Conservation (phyloP, 2,888 invertebrate genomes). For the Torymus texanus region DNA sequence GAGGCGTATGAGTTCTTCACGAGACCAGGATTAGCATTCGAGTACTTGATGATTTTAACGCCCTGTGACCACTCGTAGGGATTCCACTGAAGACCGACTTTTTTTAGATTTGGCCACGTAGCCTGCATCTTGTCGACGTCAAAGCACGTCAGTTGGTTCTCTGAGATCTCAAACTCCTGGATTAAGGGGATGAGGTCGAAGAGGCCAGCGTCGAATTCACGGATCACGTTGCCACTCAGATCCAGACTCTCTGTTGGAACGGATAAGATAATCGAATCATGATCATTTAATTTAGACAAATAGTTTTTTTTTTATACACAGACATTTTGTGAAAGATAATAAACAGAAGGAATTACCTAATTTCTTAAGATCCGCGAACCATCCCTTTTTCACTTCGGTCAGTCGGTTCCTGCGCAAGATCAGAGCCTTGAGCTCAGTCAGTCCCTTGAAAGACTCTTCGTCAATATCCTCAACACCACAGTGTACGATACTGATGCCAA, state of each 20-base stretch:
- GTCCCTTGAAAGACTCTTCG: conserved; percentile 52
- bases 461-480: conserved; percentile 52
- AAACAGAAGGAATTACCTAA: conserved; percentile 37
- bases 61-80: conserved; percentile 51
- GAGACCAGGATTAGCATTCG: conserved; percentile 36
- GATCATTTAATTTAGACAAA: neutral
- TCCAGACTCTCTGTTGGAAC: conserved; percentile 50
- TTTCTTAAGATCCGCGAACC: conserved; percentile 56
- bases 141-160: conserved; percentile 52
- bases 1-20: conserved; percentile 51
- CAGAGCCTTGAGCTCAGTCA: conserved; percentile 51
- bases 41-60: conserved; percentile 49
- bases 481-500: conserved; percentile 51
- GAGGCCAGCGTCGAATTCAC: conserved; percentile 54
- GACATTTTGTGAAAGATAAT: neutral
- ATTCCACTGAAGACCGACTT: conserved; percentile 51
- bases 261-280: neutral
- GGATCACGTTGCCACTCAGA: conserved; percentile 53
- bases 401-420: conserved; percentile 50
- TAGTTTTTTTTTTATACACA: neutral
- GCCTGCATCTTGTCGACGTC: conserved; percentile 49
- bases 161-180: conserved; percentile 52
- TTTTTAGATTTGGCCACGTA: conserved; percentile 54
- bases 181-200: conserved; percentile 53
- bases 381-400: conserved; percentile 44